Base-by-base conservation (phyloP, 2,888 invertebrate genomes). In the Parascotia fuliginaria region DNA sequence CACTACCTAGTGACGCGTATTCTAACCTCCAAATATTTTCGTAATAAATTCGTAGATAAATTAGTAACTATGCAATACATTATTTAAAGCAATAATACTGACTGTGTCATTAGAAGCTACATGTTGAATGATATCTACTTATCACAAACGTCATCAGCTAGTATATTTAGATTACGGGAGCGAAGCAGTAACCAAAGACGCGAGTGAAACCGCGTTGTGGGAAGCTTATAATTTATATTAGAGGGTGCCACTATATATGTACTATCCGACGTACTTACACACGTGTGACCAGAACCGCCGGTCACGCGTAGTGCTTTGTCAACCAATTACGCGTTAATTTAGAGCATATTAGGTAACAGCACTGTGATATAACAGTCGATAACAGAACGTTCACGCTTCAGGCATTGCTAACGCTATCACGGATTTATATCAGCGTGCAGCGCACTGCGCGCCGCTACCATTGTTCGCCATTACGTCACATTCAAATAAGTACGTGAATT, bases 261-360 rank as follows among this genome's bases (percentile, higher is more conserved):
- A 29, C 39, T 16, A 31, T 43, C 34, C 33, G 36, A 22, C 29
- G 32, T 34, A 42, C 19, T n/a, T n/a, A 13, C 48, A 55, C 59
- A 64, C 57, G 60, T 48, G 12, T 50, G 24, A 9, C 36, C 48
- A 37, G 38, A 32, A 37, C 52, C 55, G 42, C 19, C 55, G 28
- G 53, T 51, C 61, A 47, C 61, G 57, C 61, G 22, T 51, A 43
- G 62, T 57, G 52, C 76, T 75, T 81, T 85, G 81, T 83, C 75
- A 77, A 78, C 73, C 83, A 81, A 85, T 85, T 85, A 84, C 79
- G 68, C 65, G 58, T 67, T 75, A 76, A 79, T 82, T 80, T 77
- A 77, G 66, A 73, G 60, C 66, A 59, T 70, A 75, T 82, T 77
- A 81, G 73, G 75, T 79, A 79, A 84, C 77, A 67, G 53, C 45